phyloP scores from a whole-genome alignment of 2,888 invertebrate species.

The Boloria euphrosyne region DNA sequence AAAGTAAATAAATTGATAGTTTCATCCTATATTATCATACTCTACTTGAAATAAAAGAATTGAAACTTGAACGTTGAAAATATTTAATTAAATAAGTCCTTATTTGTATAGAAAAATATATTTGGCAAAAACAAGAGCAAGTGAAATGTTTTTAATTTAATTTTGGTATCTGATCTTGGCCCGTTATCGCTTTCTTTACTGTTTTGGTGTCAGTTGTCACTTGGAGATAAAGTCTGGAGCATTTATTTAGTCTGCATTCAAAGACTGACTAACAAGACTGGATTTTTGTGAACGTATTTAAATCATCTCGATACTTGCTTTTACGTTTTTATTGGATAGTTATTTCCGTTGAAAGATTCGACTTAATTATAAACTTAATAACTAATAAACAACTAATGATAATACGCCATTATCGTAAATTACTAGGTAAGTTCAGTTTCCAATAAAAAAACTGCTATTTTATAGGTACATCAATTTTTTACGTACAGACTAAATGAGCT shows the following conservation, averaged over 20 bases:
- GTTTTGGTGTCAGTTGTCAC: conserved; percentile 61
- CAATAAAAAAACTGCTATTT: not conserved
- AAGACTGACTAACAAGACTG: conserved; percentile 43
- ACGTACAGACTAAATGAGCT: not conserved
- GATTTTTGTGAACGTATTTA: no score
- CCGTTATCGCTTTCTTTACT: conserved; percentile 58
- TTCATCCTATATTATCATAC: no score
- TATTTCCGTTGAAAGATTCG: conserved; percentile 20
- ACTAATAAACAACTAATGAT: conserved; percentile 7
- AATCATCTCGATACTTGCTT: not conserved
- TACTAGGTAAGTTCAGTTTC: not conserved
- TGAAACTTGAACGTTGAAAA: no score
- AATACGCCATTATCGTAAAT: conserved; percentile 15
- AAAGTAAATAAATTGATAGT: no score
- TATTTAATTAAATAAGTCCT: not conserved
- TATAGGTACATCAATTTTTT: not conserved
- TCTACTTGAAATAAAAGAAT: no score
- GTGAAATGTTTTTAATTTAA: conserved; percentile 31
- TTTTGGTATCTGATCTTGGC: conserved; percentile 32
- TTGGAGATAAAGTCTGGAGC: conserved; percentile 68
- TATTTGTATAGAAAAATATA: not conserved
- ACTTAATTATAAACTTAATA: conserved; percentile 23
- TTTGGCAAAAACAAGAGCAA: not conserved
- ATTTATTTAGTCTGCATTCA: conserved; percentile 61
- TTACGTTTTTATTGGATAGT: conserved; percentile 20